Percentiles rank a stretch among this genome's conserved stretches.
Evolutionary conservation across 2,113 vertebrate species (phyloP).

Genomic region (Pollachius pollachius): DNA sequence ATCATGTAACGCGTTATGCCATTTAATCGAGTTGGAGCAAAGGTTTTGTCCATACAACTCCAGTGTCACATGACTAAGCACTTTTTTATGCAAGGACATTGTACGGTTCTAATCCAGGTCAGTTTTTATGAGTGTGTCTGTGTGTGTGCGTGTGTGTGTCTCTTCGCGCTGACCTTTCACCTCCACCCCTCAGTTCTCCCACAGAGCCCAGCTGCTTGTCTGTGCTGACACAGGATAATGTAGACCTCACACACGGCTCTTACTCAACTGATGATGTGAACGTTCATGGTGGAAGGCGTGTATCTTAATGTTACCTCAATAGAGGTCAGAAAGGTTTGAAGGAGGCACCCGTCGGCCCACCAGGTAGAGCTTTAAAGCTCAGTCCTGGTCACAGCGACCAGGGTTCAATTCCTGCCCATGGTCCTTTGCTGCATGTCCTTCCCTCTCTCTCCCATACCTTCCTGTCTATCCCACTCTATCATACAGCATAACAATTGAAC

Average conservation of each 20-base stretch:
- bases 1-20: too few relatives aligned
- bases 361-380: too few relatives aligned
- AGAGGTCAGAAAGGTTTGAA: background rate
- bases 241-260: slow-evolving; percentile 28
- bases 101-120: background rate
- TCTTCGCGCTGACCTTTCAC: background rate
- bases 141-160: slow-evolving; percentile 1
- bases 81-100: background rate
- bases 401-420: too few relatives aligned
- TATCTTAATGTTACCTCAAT: background rate
- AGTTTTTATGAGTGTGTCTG: slow-evolving; percentile 1
- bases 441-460: too few relatives aligned
- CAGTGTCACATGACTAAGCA: too few relatives aligned
- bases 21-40: too few relatives aligned
- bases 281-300: background rate
- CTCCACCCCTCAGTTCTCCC: slow-evolving; percentile 26
- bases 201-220: slow-evolving; percentile 46
- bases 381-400: too few relatives aligned
- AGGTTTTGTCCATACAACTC: too few relatives aligned
- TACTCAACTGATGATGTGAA: slow-evolving; percentile 17
- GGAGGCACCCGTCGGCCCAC: too few relatives aligned
- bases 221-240: slow-evolving; percentile 30
- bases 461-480: too few relatives aligned
- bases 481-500: too few relatives aligned
- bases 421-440: too few relatives aligned